Base-by-base conservation (phyloP, 2,888 invertebrate genomes). In the Ditula angustiorana region DNA sequence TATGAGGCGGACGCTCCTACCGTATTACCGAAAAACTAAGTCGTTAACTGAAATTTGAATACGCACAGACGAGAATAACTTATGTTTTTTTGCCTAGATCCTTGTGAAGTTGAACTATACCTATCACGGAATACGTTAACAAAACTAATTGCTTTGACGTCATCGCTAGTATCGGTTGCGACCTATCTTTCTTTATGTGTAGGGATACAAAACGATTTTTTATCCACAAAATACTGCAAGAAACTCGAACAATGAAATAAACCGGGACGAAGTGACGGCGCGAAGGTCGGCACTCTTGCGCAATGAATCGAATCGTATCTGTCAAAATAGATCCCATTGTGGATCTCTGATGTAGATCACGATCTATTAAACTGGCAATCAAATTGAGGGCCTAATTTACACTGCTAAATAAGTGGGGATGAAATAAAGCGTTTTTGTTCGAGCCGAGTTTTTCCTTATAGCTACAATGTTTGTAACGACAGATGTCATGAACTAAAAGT, bases 321-420 rank as follows among this genome's bases (percentile, higher is more conserved):
- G 76, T 78, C 78, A 79, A 81, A 83, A 81, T 78, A 79, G 75
- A 80, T 82, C 77, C 82, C 75, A 85, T 87, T 87, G 85, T 88
- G 72, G 72, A 74, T 76, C 69, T 75, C 75, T 77, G 78, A 81
- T 80, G 82, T 79, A 74, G 70, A 82, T 83, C 87, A 87, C 87
- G 86, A 86, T 71, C 71, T 74, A 69, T 63, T 52, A 52, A 63
- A 52, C 35, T 37, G 53, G 26, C 52, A 52, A 57, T 59, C 64
- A 59, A 58, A n/a, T 59, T 59, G 57, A 55, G 62, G 62, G 62
- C 56, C 41, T 49, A 47, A 30, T 37, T 28, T 47, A 61, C 44
- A 49, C 41, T 19, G 41, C 23, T 19, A 41, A 41, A 57, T 16
- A 24, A 30, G 57, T 41, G 50, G 57, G 50, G 44, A 53, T 44